Evolutionary conservation across 2,113 vertebrate species (phyloP), one percentile per base, ranked within the genome.

Genomic region (Nesogale talazaci): DNA sequence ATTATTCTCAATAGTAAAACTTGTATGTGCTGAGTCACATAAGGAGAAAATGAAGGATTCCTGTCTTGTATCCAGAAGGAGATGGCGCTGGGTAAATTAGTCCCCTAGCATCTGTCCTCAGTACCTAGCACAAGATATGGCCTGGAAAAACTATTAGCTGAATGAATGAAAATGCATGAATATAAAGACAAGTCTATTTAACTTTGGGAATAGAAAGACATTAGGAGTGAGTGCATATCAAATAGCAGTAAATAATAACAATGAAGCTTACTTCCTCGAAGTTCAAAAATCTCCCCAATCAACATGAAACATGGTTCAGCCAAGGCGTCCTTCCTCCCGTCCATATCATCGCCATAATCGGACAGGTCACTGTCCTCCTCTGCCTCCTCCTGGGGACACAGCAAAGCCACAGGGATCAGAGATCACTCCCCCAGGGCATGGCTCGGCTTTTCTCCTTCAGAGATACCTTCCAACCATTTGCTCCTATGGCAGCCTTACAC

Each of bases 271-370:
- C 99, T 99, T 99, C 99, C 99, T 98, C 99, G 97, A 96, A 99
- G 98, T 95, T 99, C 99, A 98, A 99, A 99, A 95, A 99, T 99
- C 96, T 99, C 99, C 96, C 99, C 99, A 6, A 99, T 99, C 92
- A 99, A 98, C 99, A 99, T 99, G 98, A 99, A 99, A 97, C 99
- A 99, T 0, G 99, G 99, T 93, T 99, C 99, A 46, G 99, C 99
- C 95, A 99, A 98, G 19, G 99, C 98, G 6, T 99, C 99, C 91
- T 97, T 99, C 96, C 97, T 99, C 70, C 99, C 99, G 40, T 99
- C 99, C 3, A 95, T 57, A 72, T 99, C 99, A 1, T 99, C 99
- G 1, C 97, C 97, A 0, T 99, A 99, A 96, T 99, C 99, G 0
- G 99, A 99, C 56, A 99, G 96, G 97, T 99, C 99, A 27, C 99